Evolutionary conservation across 1,140 invertebrate species (phyloP).

Genomic region (Mya arenaria): DNA sequence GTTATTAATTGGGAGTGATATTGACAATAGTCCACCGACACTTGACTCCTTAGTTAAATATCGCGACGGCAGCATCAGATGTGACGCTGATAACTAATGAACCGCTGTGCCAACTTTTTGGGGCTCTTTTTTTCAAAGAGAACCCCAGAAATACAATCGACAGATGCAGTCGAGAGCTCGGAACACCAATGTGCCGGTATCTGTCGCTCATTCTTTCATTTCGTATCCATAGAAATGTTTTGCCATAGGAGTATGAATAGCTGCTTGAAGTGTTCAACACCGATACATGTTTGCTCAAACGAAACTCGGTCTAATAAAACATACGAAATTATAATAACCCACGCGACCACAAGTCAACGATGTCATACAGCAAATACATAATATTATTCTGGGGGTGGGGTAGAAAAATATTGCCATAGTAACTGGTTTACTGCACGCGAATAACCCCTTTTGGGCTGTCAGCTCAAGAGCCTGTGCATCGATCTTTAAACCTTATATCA

Average conservation of each 20-base stretch:
- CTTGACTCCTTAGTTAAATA: slow-evolving; percentile 9
- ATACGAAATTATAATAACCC: slow-evolving; percentile 27
- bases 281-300: slow-evolving; percentile 39
- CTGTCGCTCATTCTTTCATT: background rate
- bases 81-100: slow-evolving; percentile 38
- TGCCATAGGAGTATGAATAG: background rate
- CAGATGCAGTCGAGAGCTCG: background rate
- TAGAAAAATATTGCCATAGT: slow-evolving; percentile 3
- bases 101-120: background rate
- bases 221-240: background rate
- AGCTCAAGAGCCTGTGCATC: too few relatives aligned
- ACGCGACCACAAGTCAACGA: slow-evolving; percentile 3
- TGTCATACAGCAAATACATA: background rate
- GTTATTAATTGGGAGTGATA: slow-evolving; percentile 54
- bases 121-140: background rate
- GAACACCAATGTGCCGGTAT: background rate
- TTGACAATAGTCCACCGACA: slow-evolving; percentile 12
- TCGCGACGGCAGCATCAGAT: background rate
- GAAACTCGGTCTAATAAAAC: slow-evolving; percentile 13
- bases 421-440: background rate
- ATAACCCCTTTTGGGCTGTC: background rate
- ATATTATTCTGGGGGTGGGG: background rate
- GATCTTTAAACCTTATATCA: too few relatives aligned
- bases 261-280: background rate
- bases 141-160: background rate